phyloP scores from a whole-genome alignment of 2,113 vertebrate species.

The Actenoides lindsayi region DNA sequence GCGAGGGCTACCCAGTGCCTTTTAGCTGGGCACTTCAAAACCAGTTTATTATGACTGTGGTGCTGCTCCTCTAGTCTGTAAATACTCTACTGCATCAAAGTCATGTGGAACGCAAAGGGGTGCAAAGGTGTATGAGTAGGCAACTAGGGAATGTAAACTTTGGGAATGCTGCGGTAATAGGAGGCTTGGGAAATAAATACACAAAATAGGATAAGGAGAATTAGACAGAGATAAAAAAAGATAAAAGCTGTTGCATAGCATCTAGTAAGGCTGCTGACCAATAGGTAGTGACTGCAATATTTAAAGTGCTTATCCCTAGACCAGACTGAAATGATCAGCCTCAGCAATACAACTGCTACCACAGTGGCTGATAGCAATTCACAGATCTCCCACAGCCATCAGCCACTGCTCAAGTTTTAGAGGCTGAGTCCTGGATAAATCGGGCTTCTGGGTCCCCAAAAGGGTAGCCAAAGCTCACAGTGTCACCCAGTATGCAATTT shows the following conservation, averaged over 20 bases:
- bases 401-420: not conserved
- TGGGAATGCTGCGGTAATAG: not conserved
- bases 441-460: not conserved
- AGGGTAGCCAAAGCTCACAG: not conserved
- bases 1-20: not conserved
- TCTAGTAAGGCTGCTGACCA: not conserved
- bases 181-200: not conserved
- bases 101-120: not conserved
- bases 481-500: not conserved
- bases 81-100: not conserved
- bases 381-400: not conserved
- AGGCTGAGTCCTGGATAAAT: not conserved
- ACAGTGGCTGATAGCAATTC: not conserved
- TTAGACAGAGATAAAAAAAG: not conserved
- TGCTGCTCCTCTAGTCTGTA: not conserved
- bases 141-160: not conserved
- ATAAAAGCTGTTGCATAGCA: not conserved
- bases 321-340: not conserved
- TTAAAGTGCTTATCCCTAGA: not conserved
- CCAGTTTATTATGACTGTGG: not conserved
- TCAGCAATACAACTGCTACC: not conserved
- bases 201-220: not conserved
- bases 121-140: not conserved
- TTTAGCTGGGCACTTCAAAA: not conserved
- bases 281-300: not conserved